A percentile compares a stretch with the other conserved stretches of the same genome.
These are phyloP conservation scores for Ptychochromis oligacanthus DNA, from an alignment of 2,113 vertebrate species.

Conservation along the genomic window DNA sequence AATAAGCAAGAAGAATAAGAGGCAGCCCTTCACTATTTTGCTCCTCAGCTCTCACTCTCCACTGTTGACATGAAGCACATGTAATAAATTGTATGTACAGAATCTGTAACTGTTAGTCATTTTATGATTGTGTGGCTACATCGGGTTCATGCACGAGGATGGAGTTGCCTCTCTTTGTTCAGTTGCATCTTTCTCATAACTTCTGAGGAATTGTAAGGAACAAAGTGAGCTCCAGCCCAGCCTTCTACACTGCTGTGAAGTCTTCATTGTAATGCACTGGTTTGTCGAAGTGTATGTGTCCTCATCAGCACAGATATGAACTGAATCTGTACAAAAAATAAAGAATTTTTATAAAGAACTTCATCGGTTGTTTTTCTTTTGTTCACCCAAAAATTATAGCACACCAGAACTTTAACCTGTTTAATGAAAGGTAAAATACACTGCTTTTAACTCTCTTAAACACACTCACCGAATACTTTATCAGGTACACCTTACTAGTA, in stretches of 20 bases:
- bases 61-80: conserved; percentile 69
- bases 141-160: conserved; percentile 49
- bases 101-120: conserved; percentile 45
- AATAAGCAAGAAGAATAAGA: background rate
- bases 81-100: conserved; percentile 57
- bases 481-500: too few species aligned
- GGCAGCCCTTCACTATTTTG: background rate
- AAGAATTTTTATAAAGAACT: conserved; percentile 66
- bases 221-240: conserved; percentile 40
- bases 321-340: conserved; percentile 71
- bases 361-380: background rate
- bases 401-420: background rate
- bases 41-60: conserved; percentile 40
- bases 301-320: conserved; percentile 70
- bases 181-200: background rate
- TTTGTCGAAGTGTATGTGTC: conserved; percentile 71
- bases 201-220: background rate
- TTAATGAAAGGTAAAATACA: too few species aligned
- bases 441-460: background rate
- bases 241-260: conserved; percentile 81
- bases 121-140: conserved; percentile 39
- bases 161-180: conserved; percentile 1
- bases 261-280: conserved; percentile 80
- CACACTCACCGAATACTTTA: too few species aligned
- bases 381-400: background rate